phyloP scores from a whole-genome alignment of 2,113 vertebrate genomes.

The Ginglymostoma cirratum region DNA sequence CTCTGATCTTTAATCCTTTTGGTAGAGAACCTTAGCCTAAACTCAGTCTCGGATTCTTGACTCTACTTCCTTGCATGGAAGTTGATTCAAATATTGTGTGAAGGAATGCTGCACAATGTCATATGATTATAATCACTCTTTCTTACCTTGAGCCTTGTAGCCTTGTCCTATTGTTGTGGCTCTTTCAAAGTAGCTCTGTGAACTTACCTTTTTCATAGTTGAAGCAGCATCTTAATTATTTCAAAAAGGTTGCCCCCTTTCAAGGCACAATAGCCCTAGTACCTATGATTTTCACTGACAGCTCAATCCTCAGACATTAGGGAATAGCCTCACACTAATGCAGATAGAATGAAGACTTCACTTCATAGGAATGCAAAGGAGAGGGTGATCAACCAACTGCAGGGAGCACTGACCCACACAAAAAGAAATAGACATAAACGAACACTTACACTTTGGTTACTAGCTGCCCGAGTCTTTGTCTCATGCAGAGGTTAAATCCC shows the following conservation, averaged over 20 bases:
- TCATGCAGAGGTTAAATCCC: neutral
- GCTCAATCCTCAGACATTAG: neutral
- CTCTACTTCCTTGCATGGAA: neutral
- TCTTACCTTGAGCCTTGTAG: neutral
- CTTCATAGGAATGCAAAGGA: neutral
- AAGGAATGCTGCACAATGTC: neutral
- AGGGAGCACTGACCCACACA: neutral
- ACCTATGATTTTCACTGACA: neutral
- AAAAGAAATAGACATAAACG: neutral
- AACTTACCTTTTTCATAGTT: neutral
- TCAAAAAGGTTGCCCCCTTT: neutral
- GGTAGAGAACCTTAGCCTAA: neutral
- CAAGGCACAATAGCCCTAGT: neutral
- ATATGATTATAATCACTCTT: neutral
- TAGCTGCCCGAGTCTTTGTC: neutral
- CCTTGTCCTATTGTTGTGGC: neutral
- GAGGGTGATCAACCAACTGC: neutral
- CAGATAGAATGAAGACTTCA: neutral
- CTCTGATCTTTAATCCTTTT: neutral
- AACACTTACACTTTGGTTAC: conserved; percentile 1
- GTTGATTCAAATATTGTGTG: neutral
- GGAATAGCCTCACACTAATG: neutral
- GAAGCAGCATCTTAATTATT: neutral
- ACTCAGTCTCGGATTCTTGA: neutral
- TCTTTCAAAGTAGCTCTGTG: neutral